Conservation (phyloP, 2,888 invertebrate genomes). For the Bugula neritina region DNA sequence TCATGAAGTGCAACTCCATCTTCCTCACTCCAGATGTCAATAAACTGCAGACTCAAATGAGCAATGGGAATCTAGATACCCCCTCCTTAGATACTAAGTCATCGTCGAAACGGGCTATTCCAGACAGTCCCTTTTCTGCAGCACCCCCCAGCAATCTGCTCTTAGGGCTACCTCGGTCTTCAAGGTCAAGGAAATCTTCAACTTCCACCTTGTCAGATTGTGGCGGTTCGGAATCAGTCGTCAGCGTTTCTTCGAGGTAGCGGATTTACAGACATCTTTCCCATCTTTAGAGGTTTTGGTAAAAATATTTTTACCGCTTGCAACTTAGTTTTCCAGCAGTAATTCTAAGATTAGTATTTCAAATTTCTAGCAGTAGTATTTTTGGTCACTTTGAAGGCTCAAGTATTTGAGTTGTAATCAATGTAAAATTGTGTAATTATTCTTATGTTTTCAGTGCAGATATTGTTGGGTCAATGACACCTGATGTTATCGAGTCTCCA, state of each 20-base stretch:
- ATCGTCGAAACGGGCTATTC: not conserved
- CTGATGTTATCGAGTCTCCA: too few species aligned
- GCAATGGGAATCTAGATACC: conserved; percentile 22
- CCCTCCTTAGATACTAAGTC: not conserved
- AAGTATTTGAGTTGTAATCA: too few species aligned
- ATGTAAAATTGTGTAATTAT: too few species aligned
- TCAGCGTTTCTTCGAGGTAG: not conserved
- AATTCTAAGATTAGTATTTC: too few species aligned
- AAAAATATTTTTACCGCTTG: too few species aligned
- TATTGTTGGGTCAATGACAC: too few species aligned
- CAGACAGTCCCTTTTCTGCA: not conserved
- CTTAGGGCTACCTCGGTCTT: not conserved
- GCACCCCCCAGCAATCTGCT: not conserved
- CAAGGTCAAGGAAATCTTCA: not conserved
- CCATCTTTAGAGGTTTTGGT: too few species aligned
- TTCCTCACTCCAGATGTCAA: conserved; percentile 15
- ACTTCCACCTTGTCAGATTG: not conserved
- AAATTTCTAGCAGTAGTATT: too few species aligned
- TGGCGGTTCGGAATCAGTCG: not conserved
- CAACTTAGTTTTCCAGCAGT: too few species aligned
- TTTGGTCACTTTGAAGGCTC: too few species aligned
- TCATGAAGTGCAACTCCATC: not conserved
- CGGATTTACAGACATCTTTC: too few species aligned
- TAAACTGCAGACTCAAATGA: conserved; percentile 4
- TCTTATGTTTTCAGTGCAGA: too few species aligned